Percentiles rank a stretch among this genome's conserved stretches.
These are phyloP conservation scores for Monoplex corrugatus DNA, from an alignment of 2,888 invertebrate species.

Conservation along the genomic window DNA sequence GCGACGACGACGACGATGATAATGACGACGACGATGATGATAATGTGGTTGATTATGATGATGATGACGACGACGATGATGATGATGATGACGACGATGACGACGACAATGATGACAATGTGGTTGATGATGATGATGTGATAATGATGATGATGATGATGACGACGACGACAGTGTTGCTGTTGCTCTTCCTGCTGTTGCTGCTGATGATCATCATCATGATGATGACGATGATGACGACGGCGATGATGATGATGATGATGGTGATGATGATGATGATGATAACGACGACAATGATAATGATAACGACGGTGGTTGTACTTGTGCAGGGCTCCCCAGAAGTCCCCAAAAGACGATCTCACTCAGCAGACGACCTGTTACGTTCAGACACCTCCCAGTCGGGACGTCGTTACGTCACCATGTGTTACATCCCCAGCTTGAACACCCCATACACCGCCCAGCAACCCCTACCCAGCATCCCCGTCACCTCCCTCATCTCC, in stretches of 20 bases:
- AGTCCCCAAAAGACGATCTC: neutral
- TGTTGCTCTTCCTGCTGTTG: neutral
- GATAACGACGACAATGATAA: too few relatives aligned
- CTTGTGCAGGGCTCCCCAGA: neutral
- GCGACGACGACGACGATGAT: too few relatives aligned
- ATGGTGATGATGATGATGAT: too few relatives aligned
- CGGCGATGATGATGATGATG: too few relatives aligned
- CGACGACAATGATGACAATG: neutral
- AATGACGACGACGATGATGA: too few relatives aligned
- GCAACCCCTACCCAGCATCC: neutral
- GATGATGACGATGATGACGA: too few relatives aligned
- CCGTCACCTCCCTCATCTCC: neutral
- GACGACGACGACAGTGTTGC: too few relatives aligned
- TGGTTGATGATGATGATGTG: too few relatives aligned
- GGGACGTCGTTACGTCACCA: constrained; percentile 49
- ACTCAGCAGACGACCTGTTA: neutral
- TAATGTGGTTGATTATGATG: too few relatives aligned
- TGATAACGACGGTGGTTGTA: too few relatives aligned
- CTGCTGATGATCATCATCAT: neutral
- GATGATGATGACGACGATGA: too few relatives aligned
- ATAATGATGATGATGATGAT: constrained; percentile 53
- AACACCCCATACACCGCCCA: neutral
- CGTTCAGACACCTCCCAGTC: neutral
- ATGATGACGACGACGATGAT: too few relatives aligned
- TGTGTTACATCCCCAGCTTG: constrained; percentile 55